Conservation (phyloP, 2,113 vertebrate species). For the Cyanoderma ruficeps region DNA sequence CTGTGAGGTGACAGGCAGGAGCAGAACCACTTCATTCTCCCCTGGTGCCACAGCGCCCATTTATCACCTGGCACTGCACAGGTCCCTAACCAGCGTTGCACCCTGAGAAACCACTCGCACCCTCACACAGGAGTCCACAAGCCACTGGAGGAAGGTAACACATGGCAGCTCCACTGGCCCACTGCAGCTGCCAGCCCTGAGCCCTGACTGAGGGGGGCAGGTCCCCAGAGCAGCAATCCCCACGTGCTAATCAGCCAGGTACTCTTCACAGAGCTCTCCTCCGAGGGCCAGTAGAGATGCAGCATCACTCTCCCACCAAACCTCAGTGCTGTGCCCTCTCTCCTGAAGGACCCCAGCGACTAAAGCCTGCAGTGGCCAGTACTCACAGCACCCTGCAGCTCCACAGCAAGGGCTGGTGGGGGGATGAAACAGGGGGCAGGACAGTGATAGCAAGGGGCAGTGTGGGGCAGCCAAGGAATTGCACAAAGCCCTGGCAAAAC, state of each 20-base stretch:
- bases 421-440: background rate
- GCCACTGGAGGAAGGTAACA: background rate
- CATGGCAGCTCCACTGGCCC: background rate
- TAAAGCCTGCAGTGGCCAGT: fast-evolving
- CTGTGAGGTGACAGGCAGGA: background rate
- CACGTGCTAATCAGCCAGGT: background rate
- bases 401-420: fast-evolving
- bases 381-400: background rate
- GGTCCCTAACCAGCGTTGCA: fast-evolving
- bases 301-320: background rate
- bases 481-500: background rate
- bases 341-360: background rate
- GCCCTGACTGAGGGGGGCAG: background rate
- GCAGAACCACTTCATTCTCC: background rate
- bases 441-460: background rate
- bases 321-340: background rate
- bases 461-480: background rate
- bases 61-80: background rate
- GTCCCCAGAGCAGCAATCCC: background rate
- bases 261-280: background rate
- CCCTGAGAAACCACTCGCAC: background rate
- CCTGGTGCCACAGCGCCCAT: fast-evolving
- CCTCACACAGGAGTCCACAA: background rate
- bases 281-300: fast-evolving
- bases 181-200: background rate